Percentiles rank a stretch among this genome's conserved stretches.
Conservation (phyloP, 2,113 vertebrate species). For the Rutilus rutilus region DNA sequence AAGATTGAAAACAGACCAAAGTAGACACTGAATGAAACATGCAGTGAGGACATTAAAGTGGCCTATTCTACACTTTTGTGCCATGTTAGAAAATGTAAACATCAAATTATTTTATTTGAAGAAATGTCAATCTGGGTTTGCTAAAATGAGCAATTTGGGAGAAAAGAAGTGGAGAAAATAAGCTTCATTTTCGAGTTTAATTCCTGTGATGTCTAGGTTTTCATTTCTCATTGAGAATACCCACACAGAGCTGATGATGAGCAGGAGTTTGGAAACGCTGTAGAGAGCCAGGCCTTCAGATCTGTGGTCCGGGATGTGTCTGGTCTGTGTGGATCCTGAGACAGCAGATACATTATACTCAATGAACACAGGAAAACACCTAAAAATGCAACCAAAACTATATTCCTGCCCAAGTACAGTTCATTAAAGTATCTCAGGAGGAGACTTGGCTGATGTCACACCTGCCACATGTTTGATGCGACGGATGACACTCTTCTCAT, state of each 20-base stretch:
- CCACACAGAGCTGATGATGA: constrained; percentile 97
- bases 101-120: background rate
- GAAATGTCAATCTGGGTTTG: background rate
- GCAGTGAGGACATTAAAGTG: background rate
- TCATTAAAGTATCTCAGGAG: background rate
- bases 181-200: too few relatives aligned
- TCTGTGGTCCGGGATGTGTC: constrained; percentile 86
- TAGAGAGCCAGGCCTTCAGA: constrained; percentile 85
- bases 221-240: constrained; percentile 54
- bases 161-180: background rate
- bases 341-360: background rate
- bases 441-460: constrained; percentile 36
- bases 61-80: background rate
- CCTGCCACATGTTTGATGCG: constrained; percentile 93
- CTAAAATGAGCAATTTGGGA: background rate
- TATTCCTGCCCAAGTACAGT: background rate
- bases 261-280: constrained; percentile 93
- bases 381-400: too few relatives aligned
- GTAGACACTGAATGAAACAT: background rate
- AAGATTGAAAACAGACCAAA: background rate
- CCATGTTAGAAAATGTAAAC: background rate
- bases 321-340: constrained; percentile 94
- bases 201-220: background rate
- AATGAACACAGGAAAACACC: background rate
- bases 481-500: constrained; percentile 89